phyloP scores from a whole-genome alignment of 2,888 invertebrate genomes.

The Zaprionus bogoriensis region DNA sequence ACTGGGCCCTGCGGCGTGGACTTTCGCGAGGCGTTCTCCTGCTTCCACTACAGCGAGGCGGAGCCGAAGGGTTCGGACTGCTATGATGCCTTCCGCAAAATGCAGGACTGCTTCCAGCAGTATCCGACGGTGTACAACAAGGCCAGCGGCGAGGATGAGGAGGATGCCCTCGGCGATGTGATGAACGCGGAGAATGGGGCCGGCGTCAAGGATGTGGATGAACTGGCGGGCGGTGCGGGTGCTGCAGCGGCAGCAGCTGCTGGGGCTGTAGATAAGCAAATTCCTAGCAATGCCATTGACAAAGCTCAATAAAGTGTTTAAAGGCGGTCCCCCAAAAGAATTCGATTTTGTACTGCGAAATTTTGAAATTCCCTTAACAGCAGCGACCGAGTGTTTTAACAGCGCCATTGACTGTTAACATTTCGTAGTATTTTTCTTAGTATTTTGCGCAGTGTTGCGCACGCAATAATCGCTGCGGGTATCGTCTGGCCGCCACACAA shows the following conservation, averaged over 20 bases:
- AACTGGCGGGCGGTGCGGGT: constrained; percentile 44
- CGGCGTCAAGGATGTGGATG: constrained; percentile 50
- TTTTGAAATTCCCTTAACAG: no score
- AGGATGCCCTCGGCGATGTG: constrained; percentile 79
- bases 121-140: constrained; percentile 94
- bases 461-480: not conserved
- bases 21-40: constrained; percentile 96
- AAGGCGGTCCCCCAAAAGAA: not conserved
- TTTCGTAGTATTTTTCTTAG: not conserved
- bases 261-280: constrained; percentile 1
- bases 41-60: constrained; percentile 94
- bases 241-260: constrained; percentile 18
- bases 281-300: not conserved
- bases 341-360: not conserved
- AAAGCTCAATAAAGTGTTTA: constrained; percentile 1
- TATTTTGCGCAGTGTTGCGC: constrained; percentile 11
- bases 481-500: constrained; percentile 31
- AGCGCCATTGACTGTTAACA: not conserved
- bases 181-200: constrained; percentile 57
- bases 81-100: constrained; percentile 93
- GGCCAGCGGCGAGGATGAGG: constrained; percentile 85
- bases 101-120: constrained; percentile 94
- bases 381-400: not conserved
- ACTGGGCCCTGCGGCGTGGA: constrained; percentile 97
- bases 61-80: constrained; percentile 97